These are phyloP conservation scores for Xestia c-nigrum DNA, from an alignment of 2,888 invertebrate genomes.

Conservation along the genomic window DNA sequence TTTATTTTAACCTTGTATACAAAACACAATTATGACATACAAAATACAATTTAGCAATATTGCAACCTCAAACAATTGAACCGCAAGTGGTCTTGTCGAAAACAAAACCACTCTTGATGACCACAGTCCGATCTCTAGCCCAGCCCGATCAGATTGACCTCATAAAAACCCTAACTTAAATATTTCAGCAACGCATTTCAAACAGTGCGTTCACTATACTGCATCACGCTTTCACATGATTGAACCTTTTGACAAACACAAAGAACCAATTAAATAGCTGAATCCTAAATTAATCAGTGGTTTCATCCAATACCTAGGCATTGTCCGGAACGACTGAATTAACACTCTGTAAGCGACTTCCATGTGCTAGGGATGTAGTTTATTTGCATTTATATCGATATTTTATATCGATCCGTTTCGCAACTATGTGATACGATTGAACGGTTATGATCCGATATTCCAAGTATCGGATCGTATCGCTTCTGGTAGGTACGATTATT, in stretches of 20 bases:
- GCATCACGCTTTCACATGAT: slow-evolving; percentile 18
- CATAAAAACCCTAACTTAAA: background rate
- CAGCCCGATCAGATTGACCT: background rate
- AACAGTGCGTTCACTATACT: background rate
- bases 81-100: too few species aligned
- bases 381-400: background rate
- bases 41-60: too few species aligned
- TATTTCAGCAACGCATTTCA: background rate
- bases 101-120: background rate
- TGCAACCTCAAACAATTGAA: too few species aligned
- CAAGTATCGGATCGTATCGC: background rate
- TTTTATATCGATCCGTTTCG: background rate
- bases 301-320: slow-evolving; percentile 29
- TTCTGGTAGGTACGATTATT: background rate
- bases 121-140: background rate
- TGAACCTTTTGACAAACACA: slow-evolving; percentile 44
- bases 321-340: slow-evolving; percentile 27
- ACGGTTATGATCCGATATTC: background rate
- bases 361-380: background rate
- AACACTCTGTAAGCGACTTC: slow-evolving; percentile 14
- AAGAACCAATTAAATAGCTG: slow-evolving; percentile 32
- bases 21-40: too few species aligned
- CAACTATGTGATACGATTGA: background rate
- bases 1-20: too few species aligned
- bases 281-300: slow-evolving; percentile 29